Evolutionary conservation across 1,140 invertebrate genomes (phyloP), one percentile per base, ranked within the genome.

Genomic region (Philaenus spumarius): DNA sequence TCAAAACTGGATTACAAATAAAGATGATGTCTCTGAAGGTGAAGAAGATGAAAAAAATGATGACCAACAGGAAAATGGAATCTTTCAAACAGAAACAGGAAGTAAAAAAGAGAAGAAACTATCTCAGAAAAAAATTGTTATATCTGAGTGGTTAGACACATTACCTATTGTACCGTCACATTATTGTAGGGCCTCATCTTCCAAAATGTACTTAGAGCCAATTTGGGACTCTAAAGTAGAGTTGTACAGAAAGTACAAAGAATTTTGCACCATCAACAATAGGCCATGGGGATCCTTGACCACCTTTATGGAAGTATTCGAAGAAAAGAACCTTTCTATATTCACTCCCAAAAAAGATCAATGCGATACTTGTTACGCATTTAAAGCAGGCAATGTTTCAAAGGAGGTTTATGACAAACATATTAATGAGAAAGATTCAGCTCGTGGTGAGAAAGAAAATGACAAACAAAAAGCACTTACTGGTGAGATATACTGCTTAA

Each of bases 401-500:
- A 19, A 55, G 23, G 35, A 55, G 4, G 52, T 14, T n/a, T 55
- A 42, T 19, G 37, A 62, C 9, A 55, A 55, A 39, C 35, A 55
- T 42, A 55, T 55, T 5, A 19, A 42, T 17, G 35, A 55, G 23
- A 42, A 55, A 30, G 19, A 55, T 24, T 14, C 1, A 37, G 61
- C 61, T 15, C 61, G 58, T 14, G 3, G 9, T 19, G 52, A 60
- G 24, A 62, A 60, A 51, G 17, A 35, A 35, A 11, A 20, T 9
- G 56, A 62, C 50, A 62, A 62, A 35, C 4, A 19, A 30, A 37
- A 45, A n/a, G 43, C 60, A 40, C 7, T 53, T 17, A 17, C 24
- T 48, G 54, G 45, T 42, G 45, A 61, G 14, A 52, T 39, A 17
- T 22, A 58, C 35, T 52, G 59, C 34, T 58, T 68, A 35, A 59